Evolutionary conservation across 2,888 invertebrate species (phyloP), one percentile per base, ranked within the genome.

Genomic region (Melipona beecheii): DNA sequence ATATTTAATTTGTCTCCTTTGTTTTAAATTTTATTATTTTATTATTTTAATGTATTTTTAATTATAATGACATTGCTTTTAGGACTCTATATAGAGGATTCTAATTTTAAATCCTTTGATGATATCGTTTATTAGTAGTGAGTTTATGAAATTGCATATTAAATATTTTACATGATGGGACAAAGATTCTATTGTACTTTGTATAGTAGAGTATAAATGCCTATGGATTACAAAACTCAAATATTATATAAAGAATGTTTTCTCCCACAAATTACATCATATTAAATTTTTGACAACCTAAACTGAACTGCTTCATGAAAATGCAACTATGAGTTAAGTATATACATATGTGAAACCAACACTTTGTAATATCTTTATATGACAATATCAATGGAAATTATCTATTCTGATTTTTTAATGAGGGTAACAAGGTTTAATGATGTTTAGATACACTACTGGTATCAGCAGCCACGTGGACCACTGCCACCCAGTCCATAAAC

Each of bases 361-460:
- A 11, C 49, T 52, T 21, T n/a, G 6, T 4, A 13, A 15, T 31
- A 27, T 13, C 21, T 31, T 13, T 4, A 21, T 2, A 6, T 17
- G 17, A 60, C 2, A 31, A 31, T 1, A 11, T 31, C 31, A 19
- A 13, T 11, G 11, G 4, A 64, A 64, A 64, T 64, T 36, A 65
- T 65, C 2, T n/a, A n/a, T n/a, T 24, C 17, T n/a, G 17, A 17
- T 0, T 9, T n/a, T 9, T 17, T 13, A 31, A 0, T 50, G 0
- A 49, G 31, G 5, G 6, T 2, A 9, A 11, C 49, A 43, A 31
- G 83, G 83, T 70, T 52, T 49, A 0, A 0, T 2, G 9, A 2
- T 4, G 2, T 24, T 66, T 71, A 19, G 54, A n/a, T 62, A 77
- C 83, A 56, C 13, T 24, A 73, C 77, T 83, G 69, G 0, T 13